Conservation (phyloP, 2,113 vertebrate genomes). For the Rhinoptilus africanus region DNA sequence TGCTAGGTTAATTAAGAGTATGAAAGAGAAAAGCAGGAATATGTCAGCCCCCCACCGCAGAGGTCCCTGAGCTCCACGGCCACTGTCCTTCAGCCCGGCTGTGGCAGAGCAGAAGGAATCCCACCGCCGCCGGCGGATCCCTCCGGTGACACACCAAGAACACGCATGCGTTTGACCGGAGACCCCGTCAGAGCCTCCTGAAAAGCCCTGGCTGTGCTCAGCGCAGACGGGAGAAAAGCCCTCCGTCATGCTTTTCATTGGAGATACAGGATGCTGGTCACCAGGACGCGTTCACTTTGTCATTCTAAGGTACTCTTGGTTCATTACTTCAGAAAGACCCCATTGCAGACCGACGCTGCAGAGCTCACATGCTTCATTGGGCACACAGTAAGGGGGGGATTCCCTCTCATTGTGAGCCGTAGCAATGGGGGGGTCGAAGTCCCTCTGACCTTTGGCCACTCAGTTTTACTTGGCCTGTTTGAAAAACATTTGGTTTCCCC, state of each 20-base stretch:
- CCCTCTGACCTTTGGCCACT: background rate
- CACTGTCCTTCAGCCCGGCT: background rate
- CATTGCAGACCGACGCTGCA: background rate
- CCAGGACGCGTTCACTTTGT: background rate
- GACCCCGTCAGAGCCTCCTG: background rate
- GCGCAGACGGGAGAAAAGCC: background rate
- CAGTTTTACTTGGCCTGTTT: background rate
- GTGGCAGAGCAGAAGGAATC: background rate
- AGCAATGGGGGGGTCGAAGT: background rate
- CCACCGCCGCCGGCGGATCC: background rate
- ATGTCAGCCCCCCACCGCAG: background rate
- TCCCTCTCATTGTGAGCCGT: background rate
- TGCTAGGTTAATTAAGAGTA: background rate
- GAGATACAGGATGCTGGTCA: background rate
- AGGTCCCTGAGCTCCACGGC: fast-evolving
- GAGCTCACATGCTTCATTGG: background rate
- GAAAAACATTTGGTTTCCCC: background rate
- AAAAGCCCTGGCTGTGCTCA: background rate
- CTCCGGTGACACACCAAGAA: background rate
- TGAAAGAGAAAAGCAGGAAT: background rate
- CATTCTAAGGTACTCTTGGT: background rate
- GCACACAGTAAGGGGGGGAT: background rate
- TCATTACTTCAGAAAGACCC: slow-evolving; percentile 15
- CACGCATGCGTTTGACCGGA: fast-evolving
- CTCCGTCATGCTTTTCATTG: background rate